Evolutionary conservation across 2,888 invertebrate species (phyloP).

Genomic region (Nymphalis urticae): DNA sequence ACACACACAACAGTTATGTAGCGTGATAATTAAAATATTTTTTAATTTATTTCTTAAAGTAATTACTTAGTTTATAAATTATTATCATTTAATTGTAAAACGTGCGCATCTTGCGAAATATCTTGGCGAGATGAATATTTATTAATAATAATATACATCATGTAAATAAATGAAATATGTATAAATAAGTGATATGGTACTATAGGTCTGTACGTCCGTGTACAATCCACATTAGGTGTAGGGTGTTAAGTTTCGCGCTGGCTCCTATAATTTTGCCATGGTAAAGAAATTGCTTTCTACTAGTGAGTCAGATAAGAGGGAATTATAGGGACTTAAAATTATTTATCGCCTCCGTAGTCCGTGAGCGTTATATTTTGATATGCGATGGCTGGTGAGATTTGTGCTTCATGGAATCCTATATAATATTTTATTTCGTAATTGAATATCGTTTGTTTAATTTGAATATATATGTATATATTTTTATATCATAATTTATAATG

Average conservation of each 20-base stretch:
- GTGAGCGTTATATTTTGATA: conserved; percentile 13
- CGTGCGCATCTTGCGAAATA: no score
- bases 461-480: neutral
- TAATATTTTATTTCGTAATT: neutral
- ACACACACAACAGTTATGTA: no score
- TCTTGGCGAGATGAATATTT: no score
- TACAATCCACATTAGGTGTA: conserved; percentile 41
- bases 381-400: neutral
- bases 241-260: conserved; percentile 54
- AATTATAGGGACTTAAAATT: conserved; percentile 59
- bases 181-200: neutral
- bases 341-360: conserved; percentile 42
- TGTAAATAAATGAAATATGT: neutral
- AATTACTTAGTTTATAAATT: no score
- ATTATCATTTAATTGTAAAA: no score
- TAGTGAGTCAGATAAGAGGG: conserved; percentile 52
- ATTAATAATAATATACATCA: neutral
- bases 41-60: no score
- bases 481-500: no score
- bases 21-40: no score
- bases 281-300: conserved; percentile 61
- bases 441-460: neutral
- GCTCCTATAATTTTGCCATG: conserved; percentile 57
- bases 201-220: conserved; percentile 36
- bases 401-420: neutral